Percentiles rank a stretch among this genome's conserved stretches.
Evolutionary conservation across 2,888 invertebrate species (phyloP).

Genomic region (Mythimna pallens): DNA sequence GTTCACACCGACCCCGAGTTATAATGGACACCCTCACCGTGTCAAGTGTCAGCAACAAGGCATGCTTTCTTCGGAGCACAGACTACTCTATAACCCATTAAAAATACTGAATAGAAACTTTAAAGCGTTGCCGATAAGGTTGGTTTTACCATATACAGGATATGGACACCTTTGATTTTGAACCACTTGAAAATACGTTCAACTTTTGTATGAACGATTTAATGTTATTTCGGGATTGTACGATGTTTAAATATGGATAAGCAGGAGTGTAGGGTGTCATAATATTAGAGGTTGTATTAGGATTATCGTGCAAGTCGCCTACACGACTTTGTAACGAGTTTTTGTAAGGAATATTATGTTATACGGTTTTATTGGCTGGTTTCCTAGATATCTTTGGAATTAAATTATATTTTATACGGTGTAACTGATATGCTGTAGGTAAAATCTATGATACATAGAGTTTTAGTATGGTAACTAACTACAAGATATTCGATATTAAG

Average conservation of each 20-base stretch:
- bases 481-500: not conserved
- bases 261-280: constrained; percentile 51
- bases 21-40: constrained; percentile 79
- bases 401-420: not conserved
- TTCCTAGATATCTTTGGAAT: not conserved
- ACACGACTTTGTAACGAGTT: constrained; percentile 26
- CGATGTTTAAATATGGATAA: constrained; percentile 47
- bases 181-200: constrained; percentile 71
- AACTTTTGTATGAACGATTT: constrained; percentile 66
- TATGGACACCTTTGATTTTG: constrained; percentile 65
- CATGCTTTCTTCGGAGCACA: constrained; percentile 83
- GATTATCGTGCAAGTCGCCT: constrained; percentile 21
- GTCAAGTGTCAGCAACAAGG: constrained; percentile 88
- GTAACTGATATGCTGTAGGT: constrained; percentile 10
- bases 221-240: constrained; percentile 61
- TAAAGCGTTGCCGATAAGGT: constrained; percentile 32
- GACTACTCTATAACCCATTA: constrained; percentile 74
- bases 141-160: constrained; percentile 39
- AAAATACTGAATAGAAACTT: constrained; percentile 50
- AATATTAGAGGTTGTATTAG: constrained; percentile 34
- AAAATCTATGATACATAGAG: not conserved
- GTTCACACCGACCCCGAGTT: constrained; percentile 47
- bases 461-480: not conserved
- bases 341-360: constrained; percentile 31
- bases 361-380: constrained; percentile 32